phyloP scores from a whole-genome alignment of 2,888 invertebrate genomes.

The Coenonympha arcania region DNA sequence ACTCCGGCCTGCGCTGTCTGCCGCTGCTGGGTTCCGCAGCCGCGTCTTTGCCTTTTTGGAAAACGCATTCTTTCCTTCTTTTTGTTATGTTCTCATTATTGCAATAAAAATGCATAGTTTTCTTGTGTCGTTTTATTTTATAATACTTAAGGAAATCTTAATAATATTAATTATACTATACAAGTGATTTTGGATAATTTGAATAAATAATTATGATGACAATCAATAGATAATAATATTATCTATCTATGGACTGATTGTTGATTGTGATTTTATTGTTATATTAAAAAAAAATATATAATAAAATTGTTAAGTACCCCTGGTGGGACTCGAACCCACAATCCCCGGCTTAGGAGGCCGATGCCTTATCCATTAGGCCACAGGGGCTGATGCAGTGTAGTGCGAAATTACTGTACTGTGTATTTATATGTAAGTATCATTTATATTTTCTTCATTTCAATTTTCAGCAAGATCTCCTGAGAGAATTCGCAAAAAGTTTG shows the following conservation, averaged over 20 bases:
- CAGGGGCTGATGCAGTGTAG: constrained; percentile 68
- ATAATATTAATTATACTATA: too few relatives aligned
- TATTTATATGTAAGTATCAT: neutral
- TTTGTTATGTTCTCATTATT: constrained; percentile 33
- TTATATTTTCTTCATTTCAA: neutral
- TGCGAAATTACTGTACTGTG: neutral
- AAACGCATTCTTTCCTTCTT: constrained; percentile 32
- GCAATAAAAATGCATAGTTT: constrained; percentile 15
- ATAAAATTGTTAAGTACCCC: constrained; percentile 62
- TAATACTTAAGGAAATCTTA: too few relatives aligned
- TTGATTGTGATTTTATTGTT: neutral
- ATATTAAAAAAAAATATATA: neutral
- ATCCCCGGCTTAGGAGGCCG: constrained; percentile 85
- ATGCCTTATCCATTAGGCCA: constrained; percentile 86
- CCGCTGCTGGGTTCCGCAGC: constrained; percentile 46
- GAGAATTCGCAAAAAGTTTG: too few relatives aligned
- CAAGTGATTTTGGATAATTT: too few relatives aligned
- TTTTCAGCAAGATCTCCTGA: too few relatives aligned
- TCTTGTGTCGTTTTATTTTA: constrained; percentile 3
- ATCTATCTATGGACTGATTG: too few relatives aligned
- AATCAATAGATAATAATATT: too few relatives aligned
- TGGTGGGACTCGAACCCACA: constrained; percentile 85
- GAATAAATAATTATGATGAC: too few relatives aligned
- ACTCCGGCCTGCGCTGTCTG: constrained; percentile 65
- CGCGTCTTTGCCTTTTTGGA: constrained; percentile 28